Conservation (phyloP, 2,888 invertebrate species). For the Pollenia griseotomentosa region DNA sequence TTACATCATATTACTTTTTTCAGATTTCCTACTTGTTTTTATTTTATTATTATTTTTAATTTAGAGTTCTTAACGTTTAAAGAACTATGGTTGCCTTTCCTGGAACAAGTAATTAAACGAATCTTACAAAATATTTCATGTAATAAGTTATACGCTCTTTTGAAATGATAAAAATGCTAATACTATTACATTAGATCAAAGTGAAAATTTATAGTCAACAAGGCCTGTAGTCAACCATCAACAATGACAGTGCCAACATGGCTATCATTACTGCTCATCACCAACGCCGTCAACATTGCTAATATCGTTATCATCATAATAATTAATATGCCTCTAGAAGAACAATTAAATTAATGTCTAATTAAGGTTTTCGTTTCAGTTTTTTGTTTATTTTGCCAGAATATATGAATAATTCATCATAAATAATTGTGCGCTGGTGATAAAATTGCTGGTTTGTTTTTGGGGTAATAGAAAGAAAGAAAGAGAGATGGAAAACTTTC, state of each 20-base stretch:
- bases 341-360: slow-evolving; percentile 76
- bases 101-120: slow-evolving; percentile 16
- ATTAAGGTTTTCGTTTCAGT: slow-evolving; percentile 69
- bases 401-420: slow-evolving; percentile 74
- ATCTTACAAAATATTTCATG: slow-evolving; percentile 26
- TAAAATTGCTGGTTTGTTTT: slow-evolving; percentile 25
- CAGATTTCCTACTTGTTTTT: not conserved
- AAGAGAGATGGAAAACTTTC: slow-evolving; percentile 3
- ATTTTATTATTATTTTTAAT: not conserved
- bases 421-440: slow-evolving; percentile 41
- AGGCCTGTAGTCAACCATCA: slow-evolving; percentile 17
- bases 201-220: slow-evolving; percentile 10
- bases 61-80: not conserved
- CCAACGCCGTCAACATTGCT: slow-evolving; percentile 9
- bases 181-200: slow-evolving; percentile 19
- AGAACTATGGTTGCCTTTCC: too few species aligned
- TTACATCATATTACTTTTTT: not conserved
- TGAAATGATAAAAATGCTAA: not conserved
- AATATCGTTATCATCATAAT: slow-evolving; percentile 55
- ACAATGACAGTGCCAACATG: not conserved
- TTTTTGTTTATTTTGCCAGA: not conserved
- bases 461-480: not conserved
- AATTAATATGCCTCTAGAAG: slow-evolving; percentile 70
- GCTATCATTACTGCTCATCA: slow-evolving; percentile 10
- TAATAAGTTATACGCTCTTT: slow-evolving; percentile 17